A percentile compares a stretch with the other conserved stretches of the same genome.
These are phyloP conservation scores for Uloborus plumipes DNA, from an alignment of 2,888 invertebrate genomes.

Conservation along the genomic window DNA sequence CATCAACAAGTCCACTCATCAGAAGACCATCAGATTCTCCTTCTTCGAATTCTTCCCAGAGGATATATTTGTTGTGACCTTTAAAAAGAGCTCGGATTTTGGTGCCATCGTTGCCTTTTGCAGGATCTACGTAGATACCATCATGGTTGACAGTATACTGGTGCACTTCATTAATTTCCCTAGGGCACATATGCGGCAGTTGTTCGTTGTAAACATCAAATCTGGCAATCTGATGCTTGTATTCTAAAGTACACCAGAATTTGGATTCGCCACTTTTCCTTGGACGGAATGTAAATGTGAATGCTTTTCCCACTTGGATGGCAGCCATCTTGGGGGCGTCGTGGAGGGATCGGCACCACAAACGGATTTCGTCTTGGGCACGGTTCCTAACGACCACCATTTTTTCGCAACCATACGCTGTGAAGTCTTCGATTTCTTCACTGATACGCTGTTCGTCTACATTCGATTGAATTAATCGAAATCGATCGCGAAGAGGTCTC, in stretches of 20 bases:
- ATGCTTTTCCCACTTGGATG: slow-evolving; percentile 32
- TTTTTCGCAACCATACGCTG: slow-evolving; percentile 39
- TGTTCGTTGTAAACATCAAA: slow-evolving; percentile 51
- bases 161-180: slow-evolving; percentile 31
- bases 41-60: slow-evolving; percentile 49
- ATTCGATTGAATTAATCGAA: slow-evolving; percentile 32
- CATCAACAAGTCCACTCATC: slow-evolving; percentile 31
- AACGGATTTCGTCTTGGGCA: slow-evolving; percentile 17
- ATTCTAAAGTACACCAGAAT: slow-evolving; percentile 48
- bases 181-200: slow-evolving; percentile 40
- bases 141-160: slow-evolving; percentile 49
- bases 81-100: slow-evolving; percentile 51
- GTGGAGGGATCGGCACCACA: slow-evolving; percentile 33
- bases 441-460: slow-evolving; percentile 17
- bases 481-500: slow-evolving; percentile 19
- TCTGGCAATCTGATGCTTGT: slow-evolving; percentile 45
- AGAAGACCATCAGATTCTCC: slow-evolving; percentile 32
- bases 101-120: slow-evolving; percentile 9
- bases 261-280: slow-evolving; percentile 26
- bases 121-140: slow-evolving; percentile 33
- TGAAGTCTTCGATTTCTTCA: slow-evolving; percentile 50
- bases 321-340: slow-evolving; percentile 13
- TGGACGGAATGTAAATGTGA: slow-evolving; percentile 41
- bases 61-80: slow-evolving; percentile 44
- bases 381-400: slow-evolving; percentile 47